Conservation (phyloP, 2,797 vertebrate genomes). For the Melanotaenia pygmaea region DNA sequence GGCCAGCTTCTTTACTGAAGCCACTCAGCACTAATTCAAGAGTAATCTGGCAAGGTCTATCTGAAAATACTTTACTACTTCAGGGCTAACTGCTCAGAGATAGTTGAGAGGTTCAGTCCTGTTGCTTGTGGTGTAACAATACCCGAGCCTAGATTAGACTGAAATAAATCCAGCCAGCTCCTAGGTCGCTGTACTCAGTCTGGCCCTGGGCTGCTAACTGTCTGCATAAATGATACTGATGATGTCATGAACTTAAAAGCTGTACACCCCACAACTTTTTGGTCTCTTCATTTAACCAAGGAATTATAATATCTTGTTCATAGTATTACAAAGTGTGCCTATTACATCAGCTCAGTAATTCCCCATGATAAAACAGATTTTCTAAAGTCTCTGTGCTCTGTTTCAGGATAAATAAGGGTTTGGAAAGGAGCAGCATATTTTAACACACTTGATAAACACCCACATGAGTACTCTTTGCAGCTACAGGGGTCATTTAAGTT, state of each 20-base stretch:
- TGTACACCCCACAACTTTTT: not conserved
- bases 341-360: not conserved
- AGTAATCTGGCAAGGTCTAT: slow-evolving; percentile 37
- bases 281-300: slow-evolving; percentile 8
- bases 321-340: not conserved
- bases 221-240: slow-evolving; percentile 28
- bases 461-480: slow-evolving; percentile 10
- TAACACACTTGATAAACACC: not conserved
- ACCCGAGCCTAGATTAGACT: slow-evolving; percentile 15
- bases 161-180: slow-evolving; percentile 29
- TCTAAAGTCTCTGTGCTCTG: not conserved
- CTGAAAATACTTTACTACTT: slow-evolving; percentile 31
- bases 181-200: slow-evolving; percentile 10
- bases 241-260: slow-evolving; percentile 2
- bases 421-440: slow-evolving; percentile 10
- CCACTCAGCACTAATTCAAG: not conserved
- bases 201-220: slow-evolving; percentile 21
- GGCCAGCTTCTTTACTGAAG: slow-evolving; percentile 1
- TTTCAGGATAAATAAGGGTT: not conserved
- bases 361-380: not conserved
- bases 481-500: slow-evolving; percentile 9
- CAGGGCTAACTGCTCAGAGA: slow-evolving; percentile 17
- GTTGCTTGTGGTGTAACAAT: slow-evolving; percentile 16
- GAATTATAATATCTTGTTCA: not conserved
- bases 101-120: slow-evolving; percentile 8